Conservation (phyloP, 2,888 invertebrate species). For the Drosophila planitibia region DNA sequence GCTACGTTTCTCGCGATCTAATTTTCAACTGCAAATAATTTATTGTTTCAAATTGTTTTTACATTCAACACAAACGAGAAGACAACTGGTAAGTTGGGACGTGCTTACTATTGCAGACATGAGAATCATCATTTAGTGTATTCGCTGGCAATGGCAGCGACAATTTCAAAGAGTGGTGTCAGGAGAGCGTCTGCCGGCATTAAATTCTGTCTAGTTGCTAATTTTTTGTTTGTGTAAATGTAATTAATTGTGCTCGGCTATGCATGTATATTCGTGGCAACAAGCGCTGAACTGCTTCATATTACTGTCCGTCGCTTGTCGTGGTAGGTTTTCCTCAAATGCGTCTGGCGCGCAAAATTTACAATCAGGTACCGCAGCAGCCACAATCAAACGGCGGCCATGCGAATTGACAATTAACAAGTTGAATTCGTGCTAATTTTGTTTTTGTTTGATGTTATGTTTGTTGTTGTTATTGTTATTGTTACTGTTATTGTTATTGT, state of each 20-base stretch:
- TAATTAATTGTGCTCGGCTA: not conserved
- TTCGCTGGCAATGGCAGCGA: not conserved
- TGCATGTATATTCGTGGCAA: too few relatives aligned
- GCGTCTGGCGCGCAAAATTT: constrained; percentile 4
- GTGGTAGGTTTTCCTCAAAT: not conserved
- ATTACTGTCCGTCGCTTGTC: not conserved
- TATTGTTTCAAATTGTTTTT: constrained; percentile 6
- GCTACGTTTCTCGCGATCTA: constrained; percentile 24
- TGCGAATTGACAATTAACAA: not conserved
- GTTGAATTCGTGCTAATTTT: not conserved
- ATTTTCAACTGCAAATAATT: constrained; percentile 9
- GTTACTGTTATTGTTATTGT: not conserved
- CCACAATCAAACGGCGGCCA: constrained; percentile 5
- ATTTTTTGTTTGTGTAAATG: constrained; percentile 2
- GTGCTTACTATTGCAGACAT: not conserved
- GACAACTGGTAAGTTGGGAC: constrained; percentile 24
- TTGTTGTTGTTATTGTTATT: not conserved
- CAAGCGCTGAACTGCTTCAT: not conserved
- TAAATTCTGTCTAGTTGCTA: constrained; percentile 18
- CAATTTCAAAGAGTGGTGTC: constrained; percentile 5
- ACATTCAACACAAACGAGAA: not conserved
- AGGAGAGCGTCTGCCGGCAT: constrained; percentile 44
- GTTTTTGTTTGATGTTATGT: not conserved
- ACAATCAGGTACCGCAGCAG: too few relatives aligned
- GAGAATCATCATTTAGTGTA: not conserved